These are phyloP conservation scores for Theristicus caerulescens DNA, from an alignment of 2,113 vertebrate species.

Conservation along the genomic window DNA sequence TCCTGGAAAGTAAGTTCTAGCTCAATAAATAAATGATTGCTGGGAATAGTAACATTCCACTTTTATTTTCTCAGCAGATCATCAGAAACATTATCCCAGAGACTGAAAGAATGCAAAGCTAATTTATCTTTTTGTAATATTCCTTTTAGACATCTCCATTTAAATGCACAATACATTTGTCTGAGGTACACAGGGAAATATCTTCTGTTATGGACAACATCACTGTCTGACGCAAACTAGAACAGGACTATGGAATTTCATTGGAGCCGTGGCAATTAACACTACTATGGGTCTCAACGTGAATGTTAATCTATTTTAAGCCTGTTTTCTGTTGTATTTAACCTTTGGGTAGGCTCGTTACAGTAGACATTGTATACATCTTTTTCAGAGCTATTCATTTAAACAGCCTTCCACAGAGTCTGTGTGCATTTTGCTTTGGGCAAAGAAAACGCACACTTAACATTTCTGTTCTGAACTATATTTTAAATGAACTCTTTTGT, in stretches of 20 bases:
- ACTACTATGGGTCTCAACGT: neutral
- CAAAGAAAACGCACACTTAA: neutral
- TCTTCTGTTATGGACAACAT: neutral
- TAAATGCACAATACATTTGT: neutral
- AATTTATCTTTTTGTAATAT: neutral
- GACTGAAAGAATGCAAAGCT: neutral
- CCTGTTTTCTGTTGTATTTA: slow-evolving; percentile 27
- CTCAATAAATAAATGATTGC: neutral
- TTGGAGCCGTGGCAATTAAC: neutral
- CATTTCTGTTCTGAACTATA: neutral
- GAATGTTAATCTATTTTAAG: slow-evolving; percentile 3
- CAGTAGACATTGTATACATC: neutral
- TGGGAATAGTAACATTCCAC: neutral
- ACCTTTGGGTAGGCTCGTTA: slow-evolving; percentile 10
- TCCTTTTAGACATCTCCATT: neutral
- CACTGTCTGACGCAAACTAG: neutral
- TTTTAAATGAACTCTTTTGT: slow-evolving; percentile 19
- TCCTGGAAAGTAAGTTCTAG: neutral
- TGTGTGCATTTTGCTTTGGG: neutral
- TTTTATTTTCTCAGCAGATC: neutral
- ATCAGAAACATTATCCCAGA: neutral
- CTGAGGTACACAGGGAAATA: neutral
- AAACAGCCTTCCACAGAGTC: neutral
- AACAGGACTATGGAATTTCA: neutral
- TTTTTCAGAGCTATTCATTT: slow-evolving; percentile 28